Base-by-base conservation (phyloP, 2,888 invertebrate species). In the Drosophila multiciliata region DNA sequence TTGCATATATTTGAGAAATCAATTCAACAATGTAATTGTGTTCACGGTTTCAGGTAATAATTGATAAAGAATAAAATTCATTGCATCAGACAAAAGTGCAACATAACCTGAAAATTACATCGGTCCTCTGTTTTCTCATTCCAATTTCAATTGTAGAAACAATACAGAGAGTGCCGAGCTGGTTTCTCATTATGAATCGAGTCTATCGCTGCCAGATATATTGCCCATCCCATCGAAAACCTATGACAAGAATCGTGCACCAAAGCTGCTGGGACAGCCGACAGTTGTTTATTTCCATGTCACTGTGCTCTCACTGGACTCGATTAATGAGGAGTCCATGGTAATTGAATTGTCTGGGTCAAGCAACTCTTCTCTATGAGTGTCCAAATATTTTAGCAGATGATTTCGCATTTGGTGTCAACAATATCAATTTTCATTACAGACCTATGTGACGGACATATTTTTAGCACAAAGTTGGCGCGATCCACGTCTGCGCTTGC, bases 321-420 rank as follows among this genome's bases (percentile, higher is more conserved):
- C 98, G n/a, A 98, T 98, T 79, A 98, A 98, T 91, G 98, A 98
- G 92, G 98, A 98, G 93, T 98, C 98, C 50, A 98, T 98, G 98
- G 92, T 92, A 79, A 55, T 52, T 45, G 32, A 1, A 4, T 6
- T 3, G 11, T 54, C 23, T 12, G 1, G 29, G 20, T 1, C n/a
- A 32, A 9, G 20, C 6, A 23, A 29, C 17, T 3, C 15, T 45
- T 23, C 7, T 23, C 11, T 29, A 8, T 48, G 8, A 35, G 38
- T 33, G 1, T 23, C 7, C 32, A 20, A 32, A 6, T 2, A 29
- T 17, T 29, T 2, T 15, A 17, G 17, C 8, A 8, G 38, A 17
- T 38, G 23, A 23, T 12, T 20, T 7, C 20, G 3, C 7, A 20
- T 42, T 20, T 42, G 12, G 20, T 45, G 15, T 15, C 20, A 45